These are phyloP conservation scores for Kobus ellipsiprymnus DNA, from an alignment of 2,113 vertebrate genomes.

Conservation along the genomic window DNA sequence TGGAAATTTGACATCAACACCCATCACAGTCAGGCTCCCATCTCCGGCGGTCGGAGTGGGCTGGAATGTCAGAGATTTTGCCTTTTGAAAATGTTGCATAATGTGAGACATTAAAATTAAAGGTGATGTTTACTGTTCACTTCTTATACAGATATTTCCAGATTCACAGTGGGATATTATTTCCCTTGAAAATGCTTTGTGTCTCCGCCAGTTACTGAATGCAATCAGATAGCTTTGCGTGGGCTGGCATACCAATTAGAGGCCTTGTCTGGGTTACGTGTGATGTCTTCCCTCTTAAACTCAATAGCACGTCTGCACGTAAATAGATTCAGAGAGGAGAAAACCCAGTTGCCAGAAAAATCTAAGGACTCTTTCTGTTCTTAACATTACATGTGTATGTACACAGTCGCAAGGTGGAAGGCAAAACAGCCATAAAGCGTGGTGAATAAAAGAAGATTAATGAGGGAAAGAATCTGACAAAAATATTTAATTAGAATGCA, in stretches of 20 bases:
- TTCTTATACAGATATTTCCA: slow-evolving; percentile 74
- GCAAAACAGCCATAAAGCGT: slow-evolving; percentile 59
- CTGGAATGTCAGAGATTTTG: slow-evolving; percentile 69
- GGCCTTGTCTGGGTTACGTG: slow-evolving; percentile 49
- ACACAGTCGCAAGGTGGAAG: background rate
- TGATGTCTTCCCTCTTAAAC: slow-evolving; percentile 65
- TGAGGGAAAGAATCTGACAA: slow-evolving; percentile 71
- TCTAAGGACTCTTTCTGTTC: slow-evolving; percentile 61
- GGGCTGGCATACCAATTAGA: slow-evolving; percentile 83
- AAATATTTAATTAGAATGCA: slow-evolving; percentile 82
- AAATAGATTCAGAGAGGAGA: slow-evolving; percentile 67
- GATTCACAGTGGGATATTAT: slow-evolving; percentile 80
- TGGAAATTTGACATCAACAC: slow-evolving; percentile 76
- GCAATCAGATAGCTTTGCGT: slow-evolving; percentile 80
- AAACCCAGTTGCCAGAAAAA: slow-evolving; percentile 61
- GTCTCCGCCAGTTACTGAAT: slow-evolving; percentile 77
- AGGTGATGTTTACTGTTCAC: slow-evolving; percentile 80
- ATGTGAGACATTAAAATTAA: slow-evolving; percentile 80
- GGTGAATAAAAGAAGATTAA: slow-evolving; percentile 77
- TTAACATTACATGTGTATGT: slow-evolving; percentile 58
- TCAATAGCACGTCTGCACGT: slow-evolving; percentile 68
- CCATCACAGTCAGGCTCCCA: slow-evolving; percentile 70
- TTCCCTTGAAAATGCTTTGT: slow-evolving; percentile 82
- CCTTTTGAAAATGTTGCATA: slow-evolving; percentile 80
- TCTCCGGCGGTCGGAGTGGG: slow-evolving; percentile 54